Evolutionary conservation across 1,140 invertebrate species (phyloP), one percentile per base, ranked within the genome.

Genomic region (Caenorhabditis tropicalis): DNA sequence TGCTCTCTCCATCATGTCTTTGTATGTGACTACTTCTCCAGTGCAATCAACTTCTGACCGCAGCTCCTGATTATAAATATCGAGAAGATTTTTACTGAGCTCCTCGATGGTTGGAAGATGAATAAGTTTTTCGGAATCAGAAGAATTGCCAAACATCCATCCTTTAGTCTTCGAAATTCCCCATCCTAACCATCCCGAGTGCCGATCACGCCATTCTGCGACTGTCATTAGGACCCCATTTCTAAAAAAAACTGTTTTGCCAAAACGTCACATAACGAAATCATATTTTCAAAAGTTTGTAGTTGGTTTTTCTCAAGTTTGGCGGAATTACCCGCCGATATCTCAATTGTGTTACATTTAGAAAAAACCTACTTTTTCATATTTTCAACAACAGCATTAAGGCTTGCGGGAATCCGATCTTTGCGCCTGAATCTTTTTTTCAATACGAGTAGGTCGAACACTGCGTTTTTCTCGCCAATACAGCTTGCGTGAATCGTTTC

Each of bases 21-120:
- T 65, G 51, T 89, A 90, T 1, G 81, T 88, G 12, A 90, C 87
- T 9, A 90, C 89, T 80, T 90, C 89, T n/a, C 89, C 85, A 36
- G 86, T 88, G 81, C 91, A 89, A 46, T 82, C 86, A 21, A 86
- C 46, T 70, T 90, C 89, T 33, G 86, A 87, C 9, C 89, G 39
- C 5, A 86, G n/a, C 43, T 58, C 58, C 5, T 79, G 74, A 29
- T 88, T 85, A 36, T 90, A 91, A 48, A 88, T 85, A 10, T 84
- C 48, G 0, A 91, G 60, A 48, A 89, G 39, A 19, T 90, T 70
- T n/a, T 81, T 74, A 1, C 87, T 87, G 36, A 84, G 84, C 0
- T 60, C 33, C 84, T 90, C 86, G 29, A 90, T 43, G 4, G 88
- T 88, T 21, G 87, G 85, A 6, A 89, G 56, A 81, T 89, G 89